Conservation (phyloP, 2,113 vertebrate genomes). For the Brienomyrus longianalis region DNA sequence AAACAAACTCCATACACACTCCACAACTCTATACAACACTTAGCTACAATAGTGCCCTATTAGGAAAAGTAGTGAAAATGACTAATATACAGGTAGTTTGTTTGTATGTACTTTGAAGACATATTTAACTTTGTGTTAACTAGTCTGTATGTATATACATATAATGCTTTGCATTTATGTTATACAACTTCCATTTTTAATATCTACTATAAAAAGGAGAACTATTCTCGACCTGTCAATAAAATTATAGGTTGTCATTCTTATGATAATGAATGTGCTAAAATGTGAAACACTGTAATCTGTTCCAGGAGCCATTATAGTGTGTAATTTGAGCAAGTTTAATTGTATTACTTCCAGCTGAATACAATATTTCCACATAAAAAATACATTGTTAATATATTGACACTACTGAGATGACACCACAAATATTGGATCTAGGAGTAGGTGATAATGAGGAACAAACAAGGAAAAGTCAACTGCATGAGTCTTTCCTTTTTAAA, state of each 20-base stretch:
- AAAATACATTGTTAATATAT: slow-evolving; percentile 15
- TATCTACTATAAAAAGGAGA: not conserved
- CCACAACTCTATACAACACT: not conserved
- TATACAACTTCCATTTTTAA: not conserved
- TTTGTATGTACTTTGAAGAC: not conserved
- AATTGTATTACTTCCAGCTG: slow-evolving; percentile 16
- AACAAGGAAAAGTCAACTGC: slow-evolving; percentile 10
- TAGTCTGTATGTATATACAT: not conserved
- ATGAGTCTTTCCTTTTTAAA: not conserved
- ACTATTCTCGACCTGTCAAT: slow-evolving; percentile 6
- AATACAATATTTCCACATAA: slow-evolving; percentile 16
- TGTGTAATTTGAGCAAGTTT: slow-evolving; percentile 13
- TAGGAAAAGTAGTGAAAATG: not conserved
- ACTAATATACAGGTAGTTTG: not conserved
- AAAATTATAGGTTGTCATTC: slow-evolving; percentile 10
- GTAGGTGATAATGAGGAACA: slow-evolving; percentile 11
- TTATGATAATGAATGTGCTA: slow-evolving; percentile 17
- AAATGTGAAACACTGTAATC: slow-evolving; percentile 13
- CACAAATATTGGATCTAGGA: not conserved
- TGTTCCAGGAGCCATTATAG: slow-evolving; percentile 3
- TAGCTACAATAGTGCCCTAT: not conserved
- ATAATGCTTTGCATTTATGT: not conserved
- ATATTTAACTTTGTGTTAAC: not conserved
- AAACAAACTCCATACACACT: not conserved
- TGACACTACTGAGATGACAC: not conserved